These are phyloP conservation scores for Pogonus chalceus DNA, from an alignment of 1,140 invertebrate genomes.

Conservation along the genomic window DNA sequence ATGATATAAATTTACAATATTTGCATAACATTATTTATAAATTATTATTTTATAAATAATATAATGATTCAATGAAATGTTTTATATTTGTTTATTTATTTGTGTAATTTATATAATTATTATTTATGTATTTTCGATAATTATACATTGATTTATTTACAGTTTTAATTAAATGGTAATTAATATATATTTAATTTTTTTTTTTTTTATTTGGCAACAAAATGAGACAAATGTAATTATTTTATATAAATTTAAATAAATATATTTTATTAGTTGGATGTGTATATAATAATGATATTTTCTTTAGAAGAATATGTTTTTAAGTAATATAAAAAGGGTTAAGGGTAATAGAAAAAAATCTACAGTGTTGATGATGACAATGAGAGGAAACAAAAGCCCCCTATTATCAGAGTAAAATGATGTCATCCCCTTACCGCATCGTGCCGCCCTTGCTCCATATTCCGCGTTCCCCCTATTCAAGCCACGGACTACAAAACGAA, in stretches of 20 bases:
- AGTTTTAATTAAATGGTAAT: no score
- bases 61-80: no score
- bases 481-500: constrained; percentile 26
- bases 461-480: neutral
- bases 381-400: neutral
- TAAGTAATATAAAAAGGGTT: neutral
- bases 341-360: neutral
- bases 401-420: neutral
- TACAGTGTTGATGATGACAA: neutral
- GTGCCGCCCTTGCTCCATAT: neutral
- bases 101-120: no score
- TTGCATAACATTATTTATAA: no score
- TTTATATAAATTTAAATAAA: neutral
- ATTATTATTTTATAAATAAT: no score
- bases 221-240: neutral
- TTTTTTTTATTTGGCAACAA: neutral
- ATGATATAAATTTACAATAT: no score
- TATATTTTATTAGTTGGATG: neutral
- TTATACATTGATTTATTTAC: no score
- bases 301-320: neutral
- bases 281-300: neutral
- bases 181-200: neutral
- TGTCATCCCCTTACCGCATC: neutral
- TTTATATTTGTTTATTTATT: no score
- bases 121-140: no score